Percentiles rank a stretch among this genome's conserved stretches.
Conservation (phyloP, 2,888 invertebrate genomes). For the Rotaria sp. region DNA sequence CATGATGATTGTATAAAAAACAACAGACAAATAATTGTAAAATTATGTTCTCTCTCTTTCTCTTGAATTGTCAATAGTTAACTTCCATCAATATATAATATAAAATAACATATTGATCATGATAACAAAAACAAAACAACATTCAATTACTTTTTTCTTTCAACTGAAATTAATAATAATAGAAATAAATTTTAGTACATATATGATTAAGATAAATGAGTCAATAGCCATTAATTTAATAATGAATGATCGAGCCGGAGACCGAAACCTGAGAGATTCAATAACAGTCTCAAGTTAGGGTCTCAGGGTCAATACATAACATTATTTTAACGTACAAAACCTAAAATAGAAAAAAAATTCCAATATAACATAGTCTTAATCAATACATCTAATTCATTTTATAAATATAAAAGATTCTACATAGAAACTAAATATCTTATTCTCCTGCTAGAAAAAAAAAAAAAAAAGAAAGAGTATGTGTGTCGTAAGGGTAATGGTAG, state of each 20-base stretch:
- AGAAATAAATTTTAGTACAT: neutral
- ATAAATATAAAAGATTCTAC: neutral
- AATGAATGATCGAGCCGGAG: conserved; percentile 4
- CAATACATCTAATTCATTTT: neutral
- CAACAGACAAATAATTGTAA: no score
- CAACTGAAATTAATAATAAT: neutral
- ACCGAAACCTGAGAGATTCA: neutral
- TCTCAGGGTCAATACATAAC: conserved; percentile 17
- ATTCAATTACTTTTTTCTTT: no score
- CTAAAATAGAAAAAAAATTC: no score
- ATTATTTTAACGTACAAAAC: neutral
- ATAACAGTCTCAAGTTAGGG: neutral
- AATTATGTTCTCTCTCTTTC: no score
- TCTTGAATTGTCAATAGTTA: no score
- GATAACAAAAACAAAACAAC: no score
- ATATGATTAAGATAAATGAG: neutral
- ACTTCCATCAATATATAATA: no score
- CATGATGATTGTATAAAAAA: no score
- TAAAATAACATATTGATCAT: no score
- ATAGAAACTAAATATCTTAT: neutral
- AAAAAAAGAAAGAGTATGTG: neutral
- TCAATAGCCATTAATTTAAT: neutral
- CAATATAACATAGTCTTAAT: neutral
- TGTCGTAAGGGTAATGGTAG: neutral
- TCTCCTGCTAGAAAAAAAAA: neutral